Evolutionary conservation across 2,888 invertebrate species (phyloP).

Genomic region (Drosophila emarginata): DNA sequence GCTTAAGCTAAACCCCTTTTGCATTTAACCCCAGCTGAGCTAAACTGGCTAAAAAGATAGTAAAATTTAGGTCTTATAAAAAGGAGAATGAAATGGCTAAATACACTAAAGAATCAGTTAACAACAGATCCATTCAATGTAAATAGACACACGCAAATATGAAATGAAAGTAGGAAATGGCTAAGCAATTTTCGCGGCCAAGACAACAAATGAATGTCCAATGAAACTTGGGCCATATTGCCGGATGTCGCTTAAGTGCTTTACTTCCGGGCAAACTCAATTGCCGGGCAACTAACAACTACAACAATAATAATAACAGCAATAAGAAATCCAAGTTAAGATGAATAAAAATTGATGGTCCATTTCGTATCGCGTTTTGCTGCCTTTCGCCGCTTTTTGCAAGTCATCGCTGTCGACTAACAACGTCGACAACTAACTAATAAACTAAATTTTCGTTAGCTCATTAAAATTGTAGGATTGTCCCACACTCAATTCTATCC

Average conservation of each 20-base stretch:
- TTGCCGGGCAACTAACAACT: slow-evolving; percentile 1
- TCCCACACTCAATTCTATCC: slow-evolving; percentile 11
- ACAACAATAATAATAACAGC: too few relatives aligned
- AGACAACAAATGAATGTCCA: slow-evolving; percentile 9
- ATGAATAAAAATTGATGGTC: slow-evolving; percentile 35
- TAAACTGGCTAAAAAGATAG: neutral
- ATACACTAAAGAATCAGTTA: slow-evolving; percentile 42
- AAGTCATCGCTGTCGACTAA: neutral
- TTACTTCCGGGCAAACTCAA: slow-evolving; percentile 19
- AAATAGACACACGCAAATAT: slow-evolving; percentile 38
- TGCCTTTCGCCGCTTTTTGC: neutral
- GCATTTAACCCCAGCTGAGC: slow-evolving; percentile 38
- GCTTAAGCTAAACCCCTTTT: slow-evolving; percentile 64
- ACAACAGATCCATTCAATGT: slow-evolving; percentile 5
- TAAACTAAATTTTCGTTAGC: slow-evolving; percentile 63
- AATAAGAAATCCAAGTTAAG: neutral
- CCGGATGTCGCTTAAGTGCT: slow-evolving; percentile 41
- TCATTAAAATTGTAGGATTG: slow-evolving; percentile 57
- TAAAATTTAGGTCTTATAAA: too few relatives aligned
- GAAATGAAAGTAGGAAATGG: slow-evolving; percentile 35
- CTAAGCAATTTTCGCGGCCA: neutral
- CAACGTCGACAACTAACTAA: slow-evolving; percentile 41
- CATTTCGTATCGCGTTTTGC: neutral
- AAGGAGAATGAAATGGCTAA: slow-evolving; percentile 37
- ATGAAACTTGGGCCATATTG: neutral